A percentile compares a stretch with the other conserved stretches of the same genome.
Conservation (phyloP, 2,113 vertebrate species). For the Bothrops jararaca region DNA sequence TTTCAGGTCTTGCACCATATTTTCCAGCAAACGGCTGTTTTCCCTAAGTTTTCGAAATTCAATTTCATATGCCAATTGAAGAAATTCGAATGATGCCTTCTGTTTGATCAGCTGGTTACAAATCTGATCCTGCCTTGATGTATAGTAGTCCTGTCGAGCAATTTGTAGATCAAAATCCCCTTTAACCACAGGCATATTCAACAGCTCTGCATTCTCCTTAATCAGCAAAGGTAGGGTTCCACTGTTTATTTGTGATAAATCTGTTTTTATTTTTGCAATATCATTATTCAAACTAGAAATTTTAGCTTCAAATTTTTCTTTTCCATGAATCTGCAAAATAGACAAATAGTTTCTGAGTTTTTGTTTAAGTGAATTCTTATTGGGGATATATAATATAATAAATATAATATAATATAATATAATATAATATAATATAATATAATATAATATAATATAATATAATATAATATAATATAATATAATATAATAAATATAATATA, state of each 20-base stretch:
- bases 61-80: conserved; percentile 79
- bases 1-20: conserved; percentile 68
- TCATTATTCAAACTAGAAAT: conserved; percentile 72
- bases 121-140: conserved; percentile 80
- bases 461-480: no score
- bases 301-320: conserved; percentile 64
- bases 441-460: no score
- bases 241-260: conserved; percentile 73
- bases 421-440: no score
- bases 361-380: not conserved
- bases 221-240: conserved; percentile 74
- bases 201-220: conserved; percentile 74
- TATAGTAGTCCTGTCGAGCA: conserved; percentile 76
- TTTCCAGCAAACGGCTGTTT: conserved; percentile 67
- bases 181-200: conserved; percentile 79
- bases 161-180: conserved; percentile 80
- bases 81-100: conserved; percentile 85
- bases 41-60: conserved; percentile 76
- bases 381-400: not conserved
- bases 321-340: conserved; percentile 59
- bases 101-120: conserved; percentile 81
- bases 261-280: conserved; percentile 73
- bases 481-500: no score
- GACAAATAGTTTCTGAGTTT: not conserved
- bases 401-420: no score